phyloP scores from a whole-genome alignment of 2,888 invertebrate genomes.

The Amphipyra berbera region DNA sequence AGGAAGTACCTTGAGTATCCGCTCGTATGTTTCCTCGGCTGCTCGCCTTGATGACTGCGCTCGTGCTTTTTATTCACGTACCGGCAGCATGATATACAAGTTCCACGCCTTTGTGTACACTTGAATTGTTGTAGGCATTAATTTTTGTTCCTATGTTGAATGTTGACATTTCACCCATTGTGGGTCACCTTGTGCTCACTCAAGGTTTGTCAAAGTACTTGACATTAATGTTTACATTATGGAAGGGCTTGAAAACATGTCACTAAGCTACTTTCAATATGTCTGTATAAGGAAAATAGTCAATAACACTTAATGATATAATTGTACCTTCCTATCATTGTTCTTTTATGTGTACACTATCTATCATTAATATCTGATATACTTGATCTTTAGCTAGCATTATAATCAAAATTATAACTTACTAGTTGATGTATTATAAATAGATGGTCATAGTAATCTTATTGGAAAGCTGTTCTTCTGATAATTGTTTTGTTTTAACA shows the following conservation, averaged over 20 bases:
- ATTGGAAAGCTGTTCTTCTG: constrained; percentile 2
- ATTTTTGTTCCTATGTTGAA: constrained; percentile 77
- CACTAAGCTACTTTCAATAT: constrained; percentile 74
- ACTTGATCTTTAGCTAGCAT: constrained; percentile 23
- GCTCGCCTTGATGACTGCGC: constrained; percentile 83
- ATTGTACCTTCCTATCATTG: constrained; percentile 65
- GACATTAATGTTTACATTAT: constrained; percentile 80
- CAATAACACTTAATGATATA: constrained; percentile 57
- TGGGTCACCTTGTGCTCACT: constrained; percentile 84
- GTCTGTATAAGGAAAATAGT: constrained; percentile 70
- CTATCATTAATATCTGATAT: constrained; percentile 31
- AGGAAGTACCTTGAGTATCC: constrained; percentile 89
- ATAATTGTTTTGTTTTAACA: background rate
- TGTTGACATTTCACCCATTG: constrained; percentile 86
- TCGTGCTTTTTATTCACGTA: constrained; percentile 82
- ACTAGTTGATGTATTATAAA: constrained; percentile 10
- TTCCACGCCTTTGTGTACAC: constrained; percentile 73
- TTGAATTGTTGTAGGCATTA: constrained; percentile 70
- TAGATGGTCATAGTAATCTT: constrained; percentile 2
- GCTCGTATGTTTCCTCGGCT: constrained; percentile 84
- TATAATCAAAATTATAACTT: too few relatives aligned
- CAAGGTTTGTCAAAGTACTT: constrained; percentile 84
- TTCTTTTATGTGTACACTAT: constrained; percentile 54
- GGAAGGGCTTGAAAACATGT: constrained; percentile 69
- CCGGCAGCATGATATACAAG: constrained; percentile 75